Evolutionary conservation across 2,888 invertebrate genomes (phyloP).

Genomic region (Drosophila algonquin): DNA sequence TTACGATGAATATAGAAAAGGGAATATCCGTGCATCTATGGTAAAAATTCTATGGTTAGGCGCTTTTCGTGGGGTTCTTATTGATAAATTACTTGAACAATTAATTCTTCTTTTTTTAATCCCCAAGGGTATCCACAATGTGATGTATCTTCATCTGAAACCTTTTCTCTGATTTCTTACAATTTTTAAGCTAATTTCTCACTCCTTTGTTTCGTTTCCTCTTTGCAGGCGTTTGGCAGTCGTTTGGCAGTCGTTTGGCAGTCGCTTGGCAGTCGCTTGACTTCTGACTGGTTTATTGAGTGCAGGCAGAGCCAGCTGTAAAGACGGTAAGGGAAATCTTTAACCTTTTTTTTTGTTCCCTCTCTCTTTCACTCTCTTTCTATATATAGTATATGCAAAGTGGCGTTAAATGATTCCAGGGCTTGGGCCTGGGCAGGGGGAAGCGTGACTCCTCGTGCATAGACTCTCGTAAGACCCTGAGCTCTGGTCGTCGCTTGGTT

Average conservation of each 20-base stretch:
- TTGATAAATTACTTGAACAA: background rate
- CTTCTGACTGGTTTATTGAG: constrained; percentile 65
- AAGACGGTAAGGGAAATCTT: constrained; percentile 65
- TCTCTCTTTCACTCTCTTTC: background rate
- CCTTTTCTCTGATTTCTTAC: background rate
- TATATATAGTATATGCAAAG: constrained; percentile 61
- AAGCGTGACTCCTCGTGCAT: constrained; percentile 20
- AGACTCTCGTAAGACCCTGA: constrained; percentile 30
- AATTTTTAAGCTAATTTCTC: constrained; percentile 40
- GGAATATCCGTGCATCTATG: too few relatives aligned
- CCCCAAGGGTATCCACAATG: background rate
- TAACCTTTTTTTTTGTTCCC: constrained; percentile 53
- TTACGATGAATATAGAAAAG: too few relatives aligned
- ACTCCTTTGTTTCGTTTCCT: constrained; percentile 16
- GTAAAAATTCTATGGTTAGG: background rate
- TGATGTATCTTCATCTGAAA: background rate
- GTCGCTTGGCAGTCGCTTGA: constrained; percentile 26
- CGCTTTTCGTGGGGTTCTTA: background rate
- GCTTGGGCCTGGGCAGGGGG: background rate
- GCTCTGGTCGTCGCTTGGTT: constrained; percentile 51
- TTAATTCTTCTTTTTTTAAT: too few relatives aligned
- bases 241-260: too few relatives aligned
- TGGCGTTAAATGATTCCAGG: constrained; percentile 60
- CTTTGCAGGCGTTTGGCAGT: constrained; percentile 45
- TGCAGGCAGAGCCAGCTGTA: constrained; percentile 47